Percentiles rank a stretch among this genome's conserved stretches.
phyloP scores from a whole-genome alignment of 2,797 vertebrate genomes.

The Epinephelus awoara region DNA sequence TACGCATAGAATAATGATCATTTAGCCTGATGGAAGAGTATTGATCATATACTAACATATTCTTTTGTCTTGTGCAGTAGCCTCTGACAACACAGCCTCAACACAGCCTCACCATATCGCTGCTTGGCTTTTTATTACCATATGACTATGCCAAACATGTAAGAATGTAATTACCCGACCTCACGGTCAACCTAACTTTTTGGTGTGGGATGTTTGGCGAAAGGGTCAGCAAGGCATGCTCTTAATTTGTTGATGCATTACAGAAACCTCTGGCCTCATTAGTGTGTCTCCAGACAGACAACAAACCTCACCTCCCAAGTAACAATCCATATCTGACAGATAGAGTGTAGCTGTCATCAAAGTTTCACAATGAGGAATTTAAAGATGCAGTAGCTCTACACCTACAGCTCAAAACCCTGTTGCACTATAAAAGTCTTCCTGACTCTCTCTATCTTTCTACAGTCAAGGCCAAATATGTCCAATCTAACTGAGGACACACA shows the following conservation, averaged over 20 bases:
- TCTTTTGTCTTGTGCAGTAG: slow-evolving; percentile 20
- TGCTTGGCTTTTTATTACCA: slow-evolving; percentile 7
- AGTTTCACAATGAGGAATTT: slow-evolving; percentile 56
- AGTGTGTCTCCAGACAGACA: slow-evolving; percentile 21
- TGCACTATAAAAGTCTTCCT: slow-evolving; percentile 10
- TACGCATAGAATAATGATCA: slow-evolving; percentile 62
- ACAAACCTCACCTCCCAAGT: slow-evolving; percentile 42
- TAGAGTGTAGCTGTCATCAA: slow-evolving; percentile 56
- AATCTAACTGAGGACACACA: slow-evolving; percentile 20
- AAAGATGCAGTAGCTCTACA: slow-evolving; percentile 52
- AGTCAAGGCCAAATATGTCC: slow-evolving; percentile 35
- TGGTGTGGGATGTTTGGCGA: slow-evolving; percentile 1
- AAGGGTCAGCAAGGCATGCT: slow-evolving; percentile 27
- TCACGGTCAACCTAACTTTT: slow-evolving; percentile 30
- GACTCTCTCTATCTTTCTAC: slow-evolving; percentile 16
- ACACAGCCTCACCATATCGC: not conserved
- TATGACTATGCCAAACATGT: slow-evolving; percentile 11
- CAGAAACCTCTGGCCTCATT: slow-evolving; percentile 47
- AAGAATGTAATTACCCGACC: slow-evolving; percentile 28
- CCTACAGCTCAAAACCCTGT: slow-evolving; percentile 14
- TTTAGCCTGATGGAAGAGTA: slow-evolving; percentile 67
- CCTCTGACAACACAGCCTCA: slow-evolving; percentile 41
- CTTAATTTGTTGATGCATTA: slow-evolving; percentile 46
- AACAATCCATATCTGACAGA: slow-evolving; percentile 51
- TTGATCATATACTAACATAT: slow-evolving; percentile 61